Conservation (phyloP, 2,797 vertebrate genomes). For the Buphagus erythrorhynchus region DNA sequence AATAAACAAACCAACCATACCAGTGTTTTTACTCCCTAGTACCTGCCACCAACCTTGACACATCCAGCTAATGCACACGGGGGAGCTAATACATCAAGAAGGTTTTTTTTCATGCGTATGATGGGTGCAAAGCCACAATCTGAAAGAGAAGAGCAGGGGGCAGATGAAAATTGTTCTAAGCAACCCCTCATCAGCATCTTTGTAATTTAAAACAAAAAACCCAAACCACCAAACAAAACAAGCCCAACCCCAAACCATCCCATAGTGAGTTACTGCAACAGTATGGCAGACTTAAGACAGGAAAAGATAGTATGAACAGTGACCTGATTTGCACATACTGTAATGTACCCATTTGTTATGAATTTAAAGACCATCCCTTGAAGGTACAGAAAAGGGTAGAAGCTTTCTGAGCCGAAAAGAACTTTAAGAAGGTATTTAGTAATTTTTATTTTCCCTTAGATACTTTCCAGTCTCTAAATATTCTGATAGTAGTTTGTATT, state of each 20-base stretch:
- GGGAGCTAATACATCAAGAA: background rate
- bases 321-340: background rate
- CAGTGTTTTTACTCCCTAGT: background rate
- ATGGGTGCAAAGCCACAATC: background rate
- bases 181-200: background rate
- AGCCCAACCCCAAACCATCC: background rate
- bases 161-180: background rate
- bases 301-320: background rate
- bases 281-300: background rate
- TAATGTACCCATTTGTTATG: background rate
- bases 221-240: background rate
- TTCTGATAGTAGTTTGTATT: background rate
- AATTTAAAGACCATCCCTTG: background rate
- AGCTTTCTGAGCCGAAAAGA: background rate
- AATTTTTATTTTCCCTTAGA: background rate
- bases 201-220: background rate
- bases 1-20: conserved; percentile 32
- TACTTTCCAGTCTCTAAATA: background rate
- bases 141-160: background rate
- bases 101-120: background rate
- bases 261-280: background rate
- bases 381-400: background rate
- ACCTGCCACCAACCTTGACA: background rate
- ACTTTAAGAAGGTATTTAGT: background rate
- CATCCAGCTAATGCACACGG: background rate